Conservation (phyloP, 2,888 invertebrate species). For the Lasioglossum morio region DNA sequence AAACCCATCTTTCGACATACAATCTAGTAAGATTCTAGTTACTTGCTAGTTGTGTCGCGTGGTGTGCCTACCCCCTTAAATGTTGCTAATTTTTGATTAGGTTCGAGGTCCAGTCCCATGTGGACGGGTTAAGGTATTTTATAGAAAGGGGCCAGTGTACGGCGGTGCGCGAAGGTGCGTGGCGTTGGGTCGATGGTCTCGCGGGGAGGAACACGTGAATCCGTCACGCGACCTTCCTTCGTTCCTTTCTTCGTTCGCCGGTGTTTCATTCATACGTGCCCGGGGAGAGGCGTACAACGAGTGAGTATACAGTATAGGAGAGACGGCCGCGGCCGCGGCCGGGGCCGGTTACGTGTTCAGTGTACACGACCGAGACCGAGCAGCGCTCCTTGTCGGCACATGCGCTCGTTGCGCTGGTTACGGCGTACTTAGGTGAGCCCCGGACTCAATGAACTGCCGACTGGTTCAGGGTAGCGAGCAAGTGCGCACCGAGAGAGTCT, state of each 20-base stretch:
- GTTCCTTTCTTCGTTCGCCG: slow-evolving; percentile 60
- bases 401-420: slow-evolving; percentile 63
- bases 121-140: too few relatives aligned
- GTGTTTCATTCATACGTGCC: slow-evolving; percentile 74
- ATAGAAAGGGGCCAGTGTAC: background rate
- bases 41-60: too few relatives aligned
- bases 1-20: too few relatives aligned
- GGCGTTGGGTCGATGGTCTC: slow-evolving; percentile 45
- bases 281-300: slow-evolving; percentile 12
- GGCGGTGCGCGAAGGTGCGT: background rate
- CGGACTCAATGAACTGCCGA: slow-evolving; percentile 62
- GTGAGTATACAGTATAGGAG: slow-evolving; percentile 30
- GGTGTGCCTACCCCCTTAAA: too few relatives aligned
- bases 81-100: too few relatives aligned
- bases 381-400: slow-evolving; percentile 57
- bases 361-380: slow-evolving; percentile 44
- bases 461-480: slow-evolving; percentile 31
- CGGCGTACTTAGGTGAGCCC: slow-evolving; percentile 55
- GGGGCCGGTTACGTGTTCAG: slow-evolving; percentile 23
- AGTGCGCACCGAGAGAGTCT: slow-evolving; percentile 29
- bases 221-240: slow-evolving; percentile 74
- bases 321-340: slow-evolving; percentile 19
- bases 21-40: too few relatives aligned
- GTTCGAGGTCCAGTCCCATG: too few relatives aligned
- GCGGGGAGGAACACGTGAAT: slow-evolving; percentile 65